Base-by-base conservation (phyloP, 2,797 vertebrate species). In the Pseudopleuronectes americanus region DNA sequence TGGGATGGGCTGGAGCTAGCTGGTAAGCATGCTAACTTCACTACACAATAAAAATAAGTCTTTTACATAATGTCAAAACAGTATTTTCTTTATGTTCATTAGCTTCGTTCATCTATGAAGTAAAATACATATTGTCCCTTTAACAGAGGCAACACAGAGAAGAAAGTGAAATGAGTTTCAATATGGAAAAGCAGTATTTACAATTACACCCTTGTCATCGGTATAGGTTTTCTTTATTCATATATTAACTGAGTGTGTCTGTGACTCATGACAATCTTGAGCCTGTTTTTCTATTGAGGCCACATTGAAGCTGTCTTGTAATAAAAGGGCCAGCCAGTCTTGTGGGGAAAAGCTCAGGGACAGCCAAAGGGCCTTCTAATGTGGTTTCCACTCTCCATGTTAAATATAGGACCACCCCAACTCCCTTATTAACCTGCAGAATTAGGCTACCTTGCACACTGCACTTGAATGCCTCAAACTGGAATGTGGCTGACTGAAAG, bases 341-440 rank as follows among this genome's bases (percentile, higher is more conserved):
- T 71, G 59, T 57, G 90, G 87, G 93, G 90, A 64, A 60, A 8
- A 91, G 88, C 92, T 81, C 83, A 75, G 92, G 87, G 92, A 94
- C 90, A 74, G 90, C 89, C 85, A 71, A 76, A 74, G 77, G 91
- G 88, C 87, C 81, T 92, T 92, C 87, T 92, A 91, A 89, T 90
- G 90, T 89, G 89, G 86, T 90, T 93, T 94, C 87, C 80, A 85
- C 88, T 89, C 84, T 74, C 62, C 64, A 31, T 78, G 84, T 91
- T 94, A 95, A 92, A 93, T 93, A 92, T 95, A 94, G 93, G 74
- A 41, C 10, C 88, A 85, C 83, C 81, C 78, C 64, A 86, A 82
- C 90, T 90, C 91, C 80, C 91, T 90, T 90, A 93, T 93, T 93
- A 94, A 93, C 94, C 92, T 80, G 78, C 57, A 69, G 92, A 94